phyloP scores from a whole-genome alignment of 2,888 invertebrate genomes.

The Spialia ferax region DNA sequence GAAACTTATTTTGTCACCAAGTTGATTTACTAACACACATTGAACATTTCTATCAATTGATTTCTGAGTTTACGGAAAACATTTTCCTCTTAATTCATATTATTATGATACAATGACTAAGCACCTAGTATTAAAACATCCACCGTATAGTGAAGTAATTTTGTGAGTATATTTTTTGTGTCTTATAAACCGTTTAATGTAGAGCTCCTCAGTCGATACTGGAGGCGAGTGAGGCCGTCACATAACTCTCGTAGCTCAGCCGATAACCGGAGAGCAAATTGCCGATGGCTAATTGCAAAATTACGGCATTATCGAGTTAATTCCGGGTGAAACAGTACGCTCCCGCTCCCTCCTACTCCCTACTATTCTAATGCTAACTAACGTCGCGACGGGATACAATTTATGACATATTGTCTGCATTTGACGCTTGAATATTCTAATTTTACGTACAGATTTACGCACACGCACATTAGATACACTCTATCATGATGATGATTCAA shows the following conservation, averaged over 20 bases:
- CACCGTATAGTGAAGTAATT: not conserved
- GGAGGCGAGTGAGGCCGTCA: slow-evolving; percentile 32
- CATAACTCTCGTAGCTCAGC: slow-evolving; percentile 51
- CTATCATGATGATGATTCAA: not conserved
- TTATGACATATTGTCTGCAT: slow-evolving; percentile 69
- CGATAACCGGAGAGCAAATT: slow-evolving; percentile 73
- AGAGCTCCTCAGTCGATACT: slow-evolving; percentile 12
- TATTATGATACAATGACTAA: too few species aligned
- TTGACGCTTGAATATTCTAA: slow-evolving; percentile 52
- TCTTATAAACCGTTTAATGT: not conserved
- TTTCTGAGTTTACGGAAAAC: too few species aligned
- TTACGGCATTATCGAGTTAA: slow-evolving; percentile 83
- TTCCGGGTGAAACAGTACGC: slow-evolving; percentile 78
- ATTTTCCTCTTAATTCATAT: too few species aligned
- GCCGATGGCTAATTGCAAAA: slow-evolving; percentile 78
- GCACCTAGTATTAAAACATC: not conserved
- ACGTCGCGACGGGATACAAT: slow-evolving; percentile 63
- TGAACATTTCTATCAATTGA: too few species aligned
- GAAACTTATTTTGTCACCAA: too few species aligned
- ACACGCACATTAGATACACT: slow-evolving; percentile 13
- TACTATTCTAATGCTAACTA: slow-evolving; percentile 77
- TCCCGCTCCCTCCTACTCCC: slow-evolving; percentile 46
- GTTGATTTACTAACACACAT: too few species aligned
- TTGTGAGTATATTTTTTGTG: not conserved
- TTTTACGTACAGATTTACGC: slow-evolving; percentile 12